Base-by-base conservation (phyloP, 2,888 invertebrate species). In the Agriopis aurantiaria region DNA sequence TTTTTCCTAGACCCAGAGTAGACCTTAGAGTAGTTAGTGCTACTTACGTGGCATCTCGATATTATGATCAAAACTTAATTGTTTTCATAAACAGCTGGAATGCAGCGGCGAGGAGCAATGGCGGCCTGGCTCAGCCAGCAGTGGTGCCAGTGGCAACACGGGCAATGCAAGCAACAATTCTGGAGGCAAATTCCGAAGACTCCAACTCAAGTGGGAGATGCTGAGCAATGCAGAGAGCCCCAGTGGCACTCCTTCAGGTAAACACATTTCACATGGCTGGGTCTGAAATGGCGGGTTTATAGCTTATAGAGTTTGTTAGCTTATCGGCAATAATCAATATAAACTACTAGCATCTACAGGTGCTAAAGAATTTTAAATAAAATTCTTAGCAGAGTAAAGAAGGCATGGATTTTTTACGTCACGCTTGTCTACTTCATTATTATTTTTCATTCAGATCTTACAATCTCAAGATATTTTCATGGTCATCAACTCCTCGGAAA, bases 161-260 rank as follows among this genome's bases (percentile, higher is more conserved):
- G 87, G 90, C 68, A 96, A 95, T 62, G 96, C 96, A 23, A 92
- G 91, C 82, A 90, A 88, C 78, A 87, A 92, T 78, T 96, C 96
- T 8, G 96, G 96, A 10, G 95, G 95, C 71, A 96, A 97, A 82
- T 97, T 97, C 91, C 95, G 96, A 33, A 95, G 96, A 74, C 90
- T 97, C 70, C 97, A 97, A 82, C 96, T 97, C 83, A 97, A 97
- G 82, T 97, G 97, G 97, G 97, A 97, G 85, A 95, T 97, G 91
- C 93, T 97, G 75, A 96, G 96, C 76, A 91, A 89, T 72, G 93
- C 91, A 0, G 94, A 94, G 72, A 93, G 90, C 70, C 92, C 93
- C 3, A 33, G 62, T 33, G 79, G 80, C 45, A 88, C 91, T 0
- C 94, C 94, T 8, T 91, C 94, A 78, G 93, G 94, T 93, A 81